These are phyloP conservation scores for Momotus momota DNA, from an alignment of 2,797 vertebrate genomes.

Conservation along the genomic window DNA sequence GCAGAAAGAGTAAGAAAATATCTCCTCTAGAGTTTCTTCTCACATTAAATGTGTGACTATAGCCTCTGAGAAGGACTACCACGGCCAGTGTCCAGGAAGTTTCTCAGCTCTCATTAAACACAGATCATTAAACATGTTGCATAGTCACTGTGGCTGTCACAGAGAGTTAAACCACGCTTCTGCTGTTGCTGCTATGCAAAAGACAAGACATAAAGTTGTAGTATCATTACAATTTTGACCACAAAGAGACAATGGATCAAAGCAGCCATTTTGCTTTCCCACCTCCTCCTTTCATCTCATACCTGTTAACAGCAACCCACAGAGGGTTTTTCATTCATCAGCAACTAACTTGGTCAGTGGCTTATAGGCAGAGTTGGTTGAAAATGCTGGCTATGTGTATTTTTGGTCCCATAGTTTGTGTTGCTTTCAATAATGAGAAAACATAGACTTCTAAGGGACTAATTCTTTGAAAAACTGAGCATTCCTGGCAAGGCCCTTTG, in stretches of 20 bases:
- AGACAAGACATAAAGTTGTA: background rate
- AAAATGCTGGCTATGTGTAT: background rate
- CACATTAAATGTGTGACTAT: background rate
- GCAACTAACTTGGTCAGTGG: background rate
- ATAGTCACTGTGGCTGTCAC: background rate
- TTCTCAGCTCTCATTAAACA: conserved; percentile 19
- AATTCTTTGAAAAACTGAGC: background rate
- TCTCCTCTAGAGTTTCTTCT: background rate
- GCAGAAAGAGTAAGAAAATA: background rate
- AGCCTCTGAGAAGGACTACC: background rate
- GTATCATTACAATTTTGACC: background rate
- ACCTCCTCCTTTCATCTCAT: background rate
- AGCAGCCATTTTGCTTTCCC: background rate
- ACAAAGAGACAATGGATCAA: background rate
- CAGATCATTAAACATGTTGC: background rate
- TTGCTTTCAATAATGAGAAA: background rate
- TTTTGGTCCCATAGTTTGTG: background rate
- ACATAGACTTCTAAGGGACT: background rate
- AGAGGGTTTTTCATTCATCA: background rate
- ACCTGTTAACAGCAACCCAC: background rate
- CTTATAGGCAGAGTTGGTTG: background rate
- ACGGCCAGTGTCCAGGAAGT: background rate
- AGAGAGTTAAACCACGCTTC: background rate
- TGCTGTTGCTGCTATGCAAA: background rate
- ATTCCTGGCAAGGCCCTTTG: background rate